Percentiles rank a stretch among this genome's conserved stretches.
Conservation (phyloP, 1,140 invertebrate species). For the Ostrea denselamellosa region DNA sequence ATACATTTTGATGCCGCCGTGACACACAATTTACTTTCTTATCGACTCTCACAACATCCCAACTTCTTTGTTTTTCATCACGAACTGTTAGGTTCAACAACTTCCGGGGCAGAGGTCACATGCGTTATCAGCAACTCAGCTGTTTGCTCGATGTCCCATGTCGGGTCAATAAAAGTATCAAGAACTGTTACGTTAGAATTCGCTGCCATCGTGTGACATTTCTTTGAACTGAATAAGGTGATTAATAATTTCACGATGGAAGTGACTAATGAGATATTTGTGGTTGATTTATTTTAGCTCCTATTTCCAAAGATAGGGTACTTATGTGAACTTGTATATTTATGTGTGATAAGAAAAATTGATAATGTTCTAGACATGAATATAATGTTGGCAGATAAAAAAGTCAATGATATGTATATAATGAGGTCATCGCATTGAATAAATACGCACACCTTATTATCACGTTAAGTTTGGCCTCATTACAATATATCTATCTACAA, state of each 20-base stretch:
- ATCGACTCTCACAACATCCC: slow-evolving; percentile 33
- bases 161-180: neutral
- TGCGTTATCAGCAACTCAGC: slow-evolving; percentile 36
- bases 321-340: neutral
- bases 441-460: slow-evolving; percentile 10
- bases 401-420: neutral
- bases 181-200: neutral
- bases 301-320: neutral
- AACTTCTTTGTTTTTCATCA: slow-evolving; percentile 38
- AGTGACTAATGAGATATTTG: slow-evolving; percentile 22
- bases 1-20: slow-evolving; percentile 59
- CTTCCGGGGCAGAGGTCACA: slow-evolving; percentile 28
- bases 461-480: neutral
- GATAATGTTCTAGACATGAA: slow-evolving; percentile 17
- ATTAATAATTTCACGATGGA: slow-evolving; percentile 5
- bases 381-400: slow-evolving; percentile 2
- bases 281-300: neutral
- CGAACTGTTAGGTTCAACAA: slow-evolving; percentile 37
- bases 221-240: slow-evolving; percentile 33
- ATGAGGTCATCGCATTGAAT: slow-evolving; percentile 26
- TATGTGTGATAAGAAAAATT: neutral
- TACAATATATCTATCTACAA: no score
- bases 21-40: slow-evolving; percentile 28
- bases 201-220: slow-evolving; percentile 2
- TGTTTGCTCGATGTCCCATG: slow-evolving; percentile 20